Evolutionary conservation across 2,888 invertebrate species (phyloP), one percentile per base, ranked within the genome.

Genomic region (Litoditis marina): DNA sequence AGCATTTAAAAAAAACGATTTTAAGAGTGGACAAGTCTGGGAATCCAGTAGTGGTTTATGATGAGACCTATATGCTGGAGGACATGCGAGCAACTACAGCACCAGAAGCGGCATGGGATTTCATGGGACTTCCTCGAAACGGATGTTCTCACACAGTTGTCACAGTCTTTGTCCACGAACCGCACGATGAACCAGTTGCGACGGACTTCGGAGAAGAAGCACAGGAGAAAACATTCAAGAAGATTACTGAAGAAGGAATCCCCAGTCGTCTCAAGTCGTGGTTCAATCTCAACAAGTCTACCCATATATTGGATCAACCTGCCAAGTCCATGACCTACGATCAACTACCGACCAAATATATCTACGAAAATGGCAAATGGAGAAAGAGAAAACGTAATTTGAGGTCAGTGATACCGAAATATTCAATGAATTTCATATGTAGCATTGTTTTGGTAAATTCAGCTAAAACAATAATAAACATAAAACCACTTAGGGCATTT

Each of bases 31-130:
- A 49, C 22, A 27, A 16, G 25, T 16, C 13, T 5, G 49, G 49
- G 2, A 22, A 27, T 5, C 25, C 16, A 4, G 28, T 27, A 19
- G 5, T 49, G 5, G 49, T 49, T 4, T 49, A 49, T 34, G 57
- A 66, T 31, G 66, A 66, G 8, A 47, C 47, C 11, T 22, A 42
- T n/a, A 44, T 55, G 22, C 28, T 57, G 25, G 32, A 56, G 39
- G 66, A 66, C 39, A 42, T 60, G 50, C 6, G 55, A 0, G 63
- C 63, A 3, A 52, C 52, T 27, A 63, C 63, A 0, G 55, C 60
- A 6, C 49, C 36, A 36, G 66, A 66, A 56, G 66, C 63, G 1
- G 53, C 16, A 3, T 66, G 66, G 63, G 30, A 46, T 13, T 28
- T 55, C 13, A 11, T 36, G 3, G 49, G 39, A 1, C 53, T 34